Evolutionary conservation across 2,113 vertebrate species (phyloP).

Genomic region (Dicaeum eximium): DNA sequence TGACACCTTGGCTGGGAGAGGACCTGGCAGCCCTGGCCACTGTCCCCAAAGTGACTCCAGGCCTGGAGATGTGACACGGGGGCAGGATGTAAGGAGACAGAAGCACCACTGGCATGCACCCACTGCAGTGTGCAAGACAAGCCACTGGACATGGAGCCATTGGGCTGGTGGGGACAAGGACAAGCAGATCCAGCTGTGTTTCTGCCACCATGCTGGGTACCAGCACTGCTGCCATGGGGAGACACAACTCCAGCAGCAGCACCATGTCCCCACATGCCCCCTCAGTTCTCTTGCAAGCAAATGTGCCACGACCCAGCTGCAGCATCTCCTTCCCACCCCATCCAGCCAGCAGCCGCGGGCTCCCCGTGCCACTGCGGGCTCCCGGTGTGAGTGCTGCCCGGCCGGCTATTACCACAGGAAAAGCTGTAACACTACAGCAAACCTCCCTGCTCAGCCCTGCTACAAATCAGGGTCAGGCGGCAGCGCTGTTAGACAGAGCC

Average conservation of each 20-base stretch:
- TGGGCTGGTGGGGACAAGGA: neutral
- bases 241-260: neutral
- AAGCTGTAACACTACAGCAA: slow-evolving; percentile 32
- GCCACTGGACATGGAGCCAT: neutral
- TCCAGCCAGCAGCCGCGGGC: neutral
- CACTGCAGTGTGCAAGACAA: neutral
- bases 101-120: neutral
- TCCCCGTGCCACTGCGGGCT: neutral
- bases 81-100: neutral
- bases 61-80: rapidly evolving
- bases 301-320: rapidly evolving
- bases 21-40: neutral
- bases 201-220: rapidly evolving
- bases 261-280: neutral
- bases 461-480: slow-evolving; percentile 59
- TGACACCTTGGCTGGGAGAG: rapidly evolving
- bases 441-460: slow-evolving; percentile 54
- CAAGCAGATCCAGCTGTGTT: neutral
- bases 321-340: neutral
- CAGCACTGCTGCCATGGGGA: neutral
- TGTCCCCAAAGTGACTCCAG: neutral
- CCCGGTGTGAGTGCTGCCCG: neutral
- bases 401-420: slow-evolving; percentile 39
- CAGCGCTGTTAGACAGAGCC: slow-evolving; percentile 47
- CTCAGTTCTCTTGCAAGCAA: neutral